Evolutionary conservation across 2,113 vertebrate species (phyloP).

Genomic region (Thunnus maccoyii): DNA sequence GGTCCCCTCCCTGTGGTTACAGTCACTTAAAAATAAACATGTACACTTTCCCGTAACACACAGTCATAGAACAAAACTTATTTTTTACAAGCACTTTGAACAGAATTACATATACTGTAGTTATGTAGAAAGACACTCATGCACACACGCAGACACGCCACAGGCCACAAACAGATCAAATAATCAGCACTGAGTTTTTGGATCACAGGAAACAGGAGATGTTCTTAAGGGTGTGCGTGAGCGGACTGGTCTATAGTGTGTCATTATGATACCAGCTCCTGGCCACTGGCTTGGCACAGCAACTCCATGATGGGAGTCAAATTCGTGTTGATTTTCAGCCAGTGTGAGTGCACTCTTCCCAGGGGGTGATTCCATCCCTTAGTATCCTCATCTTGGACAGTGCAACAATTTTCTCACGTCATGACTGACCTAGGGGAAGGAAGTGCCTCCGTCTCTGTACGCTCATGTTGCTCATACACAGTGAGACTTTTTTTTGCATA

Average conservation of each 20-base stretch:
- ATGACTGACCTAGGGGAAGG: constrained; percentile 52
- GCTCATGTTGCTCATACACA: constrained; percentile 54
- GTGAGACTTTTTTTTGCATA: constrained; percentile 7
- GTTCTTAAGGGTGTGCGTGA: constrained; percentile 62
- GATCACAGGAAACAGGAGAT: constrained; percentile 55
- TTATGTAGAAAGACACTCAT: constrained; percentile 23
- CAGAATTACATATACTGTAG: constrained; percentile 36
- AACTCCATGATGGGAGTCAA: constrained; percentile 51
- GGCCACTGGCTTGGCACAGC: constrained; percentile 63
- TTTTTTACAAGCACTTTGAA: constrained; percentile 55
- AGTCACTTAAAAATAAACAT: constrained; percentile 64
- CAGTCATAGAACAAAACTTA: background rate
- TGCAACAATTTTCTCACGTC: constrained; percentile 48
- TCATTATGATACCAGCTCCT: constrained; percentile 70
- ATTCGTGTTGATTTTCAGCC: constrained; percentile 64
- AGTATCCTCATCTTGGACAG: constrained; percentile 57
- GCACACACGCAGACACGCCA: constrained; percentile 37
- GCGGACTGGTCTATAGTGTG: constrained; percentile 55
- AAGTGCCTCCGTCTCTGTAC: constrained; percentile 31
- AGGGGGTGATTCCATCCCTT: constrained; percentile 53
- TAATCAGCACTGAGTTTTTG: constrained; percentile 57
- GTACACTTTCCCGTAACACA: constrained; percentile 39
- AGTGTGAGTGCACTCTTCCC: constrained; percentile 38
- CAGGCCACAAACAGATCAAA: constrained; percentile 57
- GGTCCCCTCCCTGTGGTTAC: constrained; percentile 37